These are phyloP conservation scores for Encarsia formosa DNA, from an alignment of 2,888 invertebrate species.

Conservation along the genomic window DNA sequence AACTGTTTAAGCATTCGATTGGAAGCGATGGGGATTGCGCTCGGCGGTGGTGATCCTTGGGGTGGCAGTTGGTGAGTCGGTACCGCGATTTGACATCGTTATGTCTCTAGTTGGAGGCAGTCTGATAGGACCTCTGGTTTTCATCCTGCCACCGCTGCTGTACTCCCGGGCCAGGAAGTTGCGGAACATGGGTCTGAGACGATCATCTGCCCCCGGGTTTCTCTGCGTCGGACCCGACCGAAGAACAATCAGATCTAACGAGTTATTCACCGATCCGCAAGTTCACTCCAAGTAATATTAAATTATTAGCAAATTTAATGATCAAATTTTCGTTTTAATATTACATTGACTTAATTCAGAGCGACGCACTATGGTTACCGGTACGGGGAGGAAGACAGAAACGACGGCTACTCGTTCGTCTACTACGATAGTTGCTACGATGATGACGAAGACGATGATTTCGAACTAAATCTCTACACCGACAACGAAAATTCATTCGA, in stretches of 20 bases:
- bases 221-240: slow-evolving; percentile 32
- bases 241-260: background rate
- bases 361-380: slow-evolving; percentile 34
- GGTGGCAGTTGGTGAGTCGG: slow-evolving; percentile 73
- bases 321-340: background rate
- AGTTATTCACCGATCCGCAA: slow-evolving; percentile 28
- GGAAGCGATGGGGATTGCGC: slow-evolving; percentile 68
- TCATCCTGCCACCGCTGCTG: slow-evolving; percentile 78
- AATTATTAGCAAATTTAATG: too few species aligned
- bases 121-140: slow-evolving; percentile 77
- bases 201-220: slow-evolving; percentile 29
- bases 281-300: slow-evolving; percentile 40
- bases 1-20: slow-evolving; percentile 67
- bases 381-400: slow-evolving; percentile 22
- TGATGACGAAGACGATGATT: slow-evolving; percentile 30
- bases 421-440: too few species aligned
- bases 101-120: slow-evolving; percentile 84
- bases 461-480: slow-evolving; percentile 2
- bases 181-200: slow-evolving; percentile 10
- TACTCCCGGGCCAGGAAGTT: slow-evolving; percentile 58
- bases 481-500: background rate
- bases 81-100: slow-evolving; percentile 81
- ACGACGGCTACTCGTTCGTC: slow-evolving; percentile 38
- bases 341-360: slow-evolving; percentile 1
- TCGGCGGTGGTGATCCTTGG: slow-evolving; percentile 67